These are phyloP conservation scores for Hecatera dysodea DNA, from an alignment of 2,888 invertebrate genomes.

Conservation along the genomic window DNA sequence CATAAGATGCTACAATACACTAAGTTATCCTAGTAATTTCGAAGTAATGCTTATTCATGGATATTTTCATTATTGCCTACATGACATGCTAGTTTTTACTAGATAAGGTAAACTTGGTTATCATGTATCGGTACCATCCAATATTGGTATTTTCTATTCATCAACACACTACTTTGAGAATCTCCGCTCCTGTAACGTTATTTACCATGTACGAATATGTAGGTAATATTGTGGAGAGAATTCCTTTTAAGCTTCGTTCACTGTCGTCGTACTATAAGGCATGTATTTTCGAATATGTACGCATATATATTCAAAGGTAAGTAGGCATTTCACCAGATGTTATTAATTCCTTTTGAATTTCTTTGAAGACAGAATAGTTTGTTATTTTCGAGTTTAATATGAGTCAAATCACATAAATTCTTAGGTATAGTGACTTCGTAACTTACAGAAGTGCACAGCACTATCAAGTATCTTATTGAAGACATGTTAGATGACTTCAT, in stretches of 20 bases:
- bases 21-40: neutral
- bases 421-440: no score
- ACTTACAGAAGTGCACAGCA: no score
- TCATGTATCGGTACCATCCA: neutral
- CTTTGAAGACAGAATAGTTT: neutral
- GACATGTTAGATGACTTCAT: no score
- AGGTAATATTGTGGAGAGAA: neutral
- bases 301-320: neutral
- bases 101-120: neutral
- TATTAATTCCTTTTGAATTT: neutral
- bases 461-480: no score
- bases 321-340: neutral
- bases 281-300: neutral
- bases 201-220: neutral
- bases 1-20: neutral
- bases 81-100: neutral
- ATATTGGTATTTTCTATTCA: slow-evolving; percentile 4
- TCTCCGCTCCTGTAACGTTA: neutral
- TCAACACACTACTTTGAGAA: slow-evolving; percentile 16
- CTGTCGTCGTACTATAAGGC: neutral
- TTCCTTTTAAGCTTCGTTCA: neutral
- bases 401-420: no score
- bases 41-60: neutral
- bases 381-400: no score
- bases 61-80: slow-evolving; percentile 8